These are phyloP conservation scores for Eulacestoma nigropectus DNA, from an alignment of 2,113 vertebrate genomes.

Conservation along the genomic window DNA sequence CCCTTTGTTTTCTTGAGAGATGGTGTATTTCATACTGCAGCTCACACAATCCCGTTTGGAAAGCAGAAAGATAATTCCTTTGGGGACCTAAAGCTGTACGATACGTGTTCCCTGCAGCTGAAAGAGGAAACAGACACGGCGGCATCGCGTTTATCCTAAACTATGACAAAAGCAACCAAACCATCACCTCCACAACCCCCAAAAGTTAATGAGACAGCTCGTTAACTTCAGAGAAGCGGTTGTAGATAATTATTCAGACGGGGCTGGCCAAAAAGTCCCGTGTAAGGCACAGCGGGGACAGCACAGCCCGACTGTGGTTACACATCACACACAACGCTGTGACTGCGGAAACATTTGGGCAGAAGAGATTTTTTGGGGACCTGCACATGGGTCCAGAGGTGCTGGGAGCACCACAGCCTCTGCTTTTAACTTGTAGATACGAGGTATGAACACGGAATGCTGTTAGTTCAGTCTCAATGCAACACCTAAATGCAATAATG, in stretches of 20 bases:
- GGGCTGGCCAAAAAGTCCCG: neutral
- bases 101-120: neutral
- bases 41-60: neutral
- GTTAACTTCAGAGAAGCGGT: neutral
- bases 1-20: neutral
- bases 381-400: neutral
- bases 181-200: neutral
- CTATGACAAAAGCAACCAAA: neutral
- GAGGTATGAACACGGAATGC: rapidly evolving
- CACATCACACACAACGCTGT: rapidly evolving
- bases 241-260: neutral
- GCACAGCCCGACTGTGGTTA: rapidly evolving
- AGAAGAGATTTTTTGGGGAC: neutral
- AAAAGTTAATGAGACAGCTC: neutral
- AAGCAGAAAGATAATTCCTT: neutral
- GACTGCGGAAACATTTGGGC: neutral
- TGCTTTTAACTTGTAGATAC: rapidly evolving
- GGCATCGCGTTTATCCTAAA: rapidly evolving
- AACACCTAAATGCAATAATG: rapidly evolving
- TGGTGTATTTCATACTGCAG: neutral
- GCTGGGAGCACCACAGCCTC: neutral
- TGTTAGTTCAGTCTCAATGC: neutral
- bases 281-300: rapidly evolving
- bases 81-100: neutral
- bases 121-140: neutral